phyloP scores from a whole-genome alignment of 2,797 vertebrate genomes.

The Toxotes lorentzi region DNA sequence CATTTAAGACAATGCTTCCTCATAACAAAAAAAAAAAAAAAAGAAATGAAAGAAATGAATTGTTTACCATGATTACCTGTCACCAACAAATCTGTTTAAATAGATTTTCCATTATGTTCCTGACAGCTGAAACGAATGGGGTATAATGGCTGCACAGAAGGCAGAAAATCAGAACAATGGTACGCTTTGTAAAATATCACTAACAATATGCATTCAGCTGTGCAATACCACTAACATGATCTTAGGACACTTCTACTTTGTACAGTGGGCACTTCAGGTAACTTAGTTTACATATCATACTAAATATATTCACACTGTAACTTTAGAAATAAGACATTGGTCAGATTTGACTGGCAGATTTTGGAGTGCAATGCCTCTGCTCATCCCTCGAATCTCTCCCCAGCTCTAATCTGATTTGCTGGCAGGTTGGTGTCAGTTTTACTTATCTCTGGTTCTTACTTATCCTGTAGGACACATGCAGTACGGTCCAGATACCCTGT shows the following conservation, averaged over 20 bases:
- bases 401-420: conserved; percentile 17
- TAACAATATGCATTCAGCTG: background rate
- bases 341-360: conserved; percentile 12
- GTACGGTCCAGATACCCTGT: conserved; percentile 31
- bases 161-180: background rate
- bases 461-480: conserved; percentile 23
- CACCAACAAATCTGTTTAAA: background rate
- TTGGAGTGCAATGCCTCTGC: background rate
- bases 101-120: background rate
- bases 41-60: background rate
- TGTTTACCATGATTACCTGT: background rate
- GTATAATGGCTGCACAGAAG: background rate
- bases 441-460: conserved; percentile 33
- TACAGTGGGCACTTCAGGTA: too few relatives aligned
- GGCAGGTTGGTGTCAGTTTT: background rate
- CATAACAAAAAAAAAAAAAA: too few relatives aligned
- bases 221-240: background rate
- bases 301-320: background rate
- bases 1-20: too few relatives aligned
- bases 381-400: conserved; percentile 1
- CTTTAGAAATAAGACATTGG: background rate
- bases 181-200: background rate
- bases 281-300: too few relatives aligned
- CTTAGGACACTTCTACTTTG: background rate
- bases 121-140: background rate